A percentile compares a stretch with the other conserved stretches of the same genome.
Conservation (phyloP, 23 tunicate genomes). For the Phallusia fumigata region DNA sequence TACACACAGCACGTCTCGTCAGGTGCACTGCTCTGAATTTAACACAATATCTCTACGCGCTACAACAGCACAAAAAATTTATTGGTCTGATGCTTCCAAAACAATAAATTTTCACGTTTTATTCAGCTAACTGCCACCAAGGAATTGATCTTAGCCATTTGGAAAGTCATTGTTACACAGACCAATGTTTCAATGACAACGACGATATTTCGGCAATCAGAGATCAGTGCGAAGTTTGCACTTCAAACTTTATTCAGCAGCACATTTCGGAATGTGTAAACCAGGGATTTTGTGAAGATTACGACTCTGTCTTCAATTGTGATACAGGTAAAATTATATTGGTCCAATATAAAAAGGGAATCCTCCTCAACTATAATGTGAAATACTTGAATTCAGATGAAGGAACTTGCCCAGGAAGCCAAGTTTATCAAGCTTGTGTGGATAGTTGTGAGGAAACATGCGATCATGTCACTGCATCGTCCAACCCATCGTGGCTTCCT, state of each 20-base stretch:
- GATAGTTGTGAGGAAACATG: constrained; percentile 15
- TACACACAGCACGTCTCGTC: too few relatives aligned
- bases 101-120: too few relatives aligned
- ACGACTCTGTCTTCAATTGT: neutral
- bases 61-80: too few relatives aligned
- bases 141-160: neutral
- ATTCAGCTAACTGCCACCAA: constrained; percentile 1
- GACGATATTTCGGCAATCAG: constrained; percentile 9
- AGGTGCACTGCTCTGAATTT: too few relatives aligned
- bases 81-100: too few relatives aligned
- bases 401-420: neutral
- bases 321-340: neutral
- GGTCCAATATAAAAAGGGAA: neutral
- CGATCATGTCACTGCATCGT: neutral
- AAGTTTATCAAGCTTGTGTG: constrained; percentile 1
- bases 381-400: neutral
- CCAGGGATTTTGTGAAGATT: neutral
- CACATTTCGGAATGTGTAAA: neutral
- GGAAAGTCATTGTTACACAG: neutral
- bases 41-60: too few relatives aligned
- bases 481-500: neutral
- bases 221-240: constrained; percentile 7
- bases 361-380: neutral
- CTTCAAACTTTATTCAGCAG: constrained; percentile 18
- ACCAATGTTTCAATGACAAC: constrained; percentile 1